phyloP scores from a whole-genome alignment of 2,797 vertebrate species.

The Florisuga fusca region DNA sequence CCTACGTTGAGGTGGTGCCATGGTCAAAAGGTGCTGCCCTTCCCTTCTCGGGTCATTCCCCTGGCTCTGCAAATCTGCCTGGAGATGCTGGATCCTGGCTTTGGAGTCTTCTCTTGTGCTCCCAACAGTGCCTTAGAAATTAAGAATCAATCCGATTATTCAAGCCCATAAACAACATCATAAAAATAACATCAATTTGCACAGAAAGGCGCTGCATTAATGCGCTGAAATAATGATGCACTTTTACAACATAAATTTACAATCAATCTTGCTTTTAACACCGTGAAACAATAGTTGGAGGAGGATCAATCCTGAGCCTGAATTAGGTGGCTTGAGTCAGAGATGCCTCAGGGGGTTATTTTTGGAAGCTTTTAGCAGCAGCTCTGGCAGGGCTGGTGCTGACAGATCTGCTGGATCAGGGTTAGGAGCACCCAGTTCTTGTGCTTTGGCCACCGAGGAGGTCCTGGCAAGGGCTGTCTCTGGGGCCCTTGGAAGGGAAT shows the following conservation, averaged over 20 bases:
- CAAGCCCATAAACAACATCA: conserved; percentile 78
- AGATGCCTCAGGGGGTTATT: conserved; percentile 55
- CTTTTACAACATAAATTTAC: conserved; percentile 70
- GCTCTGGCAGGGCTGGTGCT: conserved; percentile 3
- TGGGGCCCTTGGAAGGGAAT: no score
- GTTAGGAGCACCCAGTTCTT: background rate
- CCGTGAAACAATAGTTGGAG: conserved; percentile 56
- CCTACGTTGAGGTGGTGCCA: fast-evolving
- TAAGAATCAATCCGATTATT: conserved; percentile 81
- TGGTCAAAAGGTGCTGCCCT: fast-evolving
- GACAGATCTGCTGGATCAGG: background rate
- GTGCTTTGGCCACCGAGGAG: background rate
- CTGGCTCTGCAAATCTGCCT: fast-evolving
- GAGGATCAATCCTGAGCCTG: conserved; percentile 57
- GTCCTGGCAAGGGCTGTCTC: fast-evolving
- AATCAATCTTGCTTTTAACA: conserved; percentile 73
- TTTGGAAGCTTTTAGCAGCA: conserved; percentile 57
- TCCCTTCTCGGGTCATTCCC: fast-evolving
- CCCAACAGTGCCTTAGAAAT: conserved; percentile 64
- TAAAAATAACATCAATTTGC: conserved; percentile 80
- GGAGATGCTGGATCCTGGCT: background rate
- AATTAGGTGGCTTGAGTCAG: conserved; percentile 63
- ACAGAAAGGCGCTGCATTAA: conserved; percentile 69
- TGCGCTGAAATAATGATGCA: conserved; percentile 75
- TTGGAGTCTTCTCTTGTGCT: background rate